Evolutionary conservation across 2,797 vertebrate species (phyloP).

Genomic region (Loris lydekkerianus): DNA sequence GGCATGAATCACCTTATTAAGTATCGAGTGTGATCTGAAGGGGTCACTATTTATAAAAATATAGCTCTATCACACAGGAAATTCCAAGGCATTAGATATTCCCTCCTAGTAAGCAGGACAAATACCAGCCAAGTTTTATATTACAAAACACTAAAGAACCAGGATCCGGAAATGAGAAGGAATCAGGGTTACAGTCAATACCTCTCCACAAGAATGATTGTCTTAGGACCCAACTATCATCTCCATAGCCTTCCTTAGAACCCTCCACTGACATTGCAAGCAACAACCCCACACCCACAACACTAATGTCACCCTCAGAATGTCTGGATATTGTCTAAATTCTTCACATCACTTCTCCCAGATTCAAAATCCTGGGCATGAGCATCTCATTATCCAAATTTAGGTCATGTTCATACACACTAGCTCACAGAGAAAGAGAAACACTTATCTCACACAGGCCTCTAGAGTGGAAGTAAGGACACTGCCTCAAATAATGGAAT

Average conservation of each 20-base stretch:
- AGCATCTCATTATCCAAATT: background rate
- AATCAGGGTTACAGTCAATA: background rate
- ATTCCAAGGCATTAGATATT: background rate
- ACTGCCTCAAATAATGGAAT: constrained; percentile 27
- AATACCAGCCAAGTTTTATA: background rate
- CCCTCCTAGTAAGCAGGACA: background rate
- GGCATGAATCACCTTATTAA: background rate
- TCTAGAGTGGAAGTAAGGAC: background rate
- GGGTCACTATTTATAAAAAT: background rate
- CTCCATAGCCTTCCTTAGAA: background rate
- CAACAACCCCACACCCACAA: no score
- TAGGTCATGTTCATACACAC: background rate
- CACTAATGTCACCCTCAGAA: background rate
- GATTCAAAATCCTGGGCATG: background rate
- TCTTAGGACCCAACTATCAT: background rate
- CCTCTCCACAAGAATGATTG: background rate
- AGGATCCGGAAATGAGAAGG: background rate
- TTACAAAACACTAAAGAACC: constrained; percentile 7
- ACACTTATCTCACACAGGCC: background rate
- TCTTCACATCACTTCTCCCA: background rate
- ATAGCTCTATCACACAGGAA: background rate
- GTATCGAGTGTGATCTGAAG: background rate
- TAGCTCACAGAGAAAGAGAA: background rate
- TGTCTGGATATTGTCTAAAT: background rate
- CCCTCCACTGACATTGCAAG: background rate